A percentile compares a stretch with the other conserved stretches of the same genome.
phyloP scores from a whole-genome alignment of 2,113 vertebrate genomes.

The Ictalurus furcatus region DNA sequence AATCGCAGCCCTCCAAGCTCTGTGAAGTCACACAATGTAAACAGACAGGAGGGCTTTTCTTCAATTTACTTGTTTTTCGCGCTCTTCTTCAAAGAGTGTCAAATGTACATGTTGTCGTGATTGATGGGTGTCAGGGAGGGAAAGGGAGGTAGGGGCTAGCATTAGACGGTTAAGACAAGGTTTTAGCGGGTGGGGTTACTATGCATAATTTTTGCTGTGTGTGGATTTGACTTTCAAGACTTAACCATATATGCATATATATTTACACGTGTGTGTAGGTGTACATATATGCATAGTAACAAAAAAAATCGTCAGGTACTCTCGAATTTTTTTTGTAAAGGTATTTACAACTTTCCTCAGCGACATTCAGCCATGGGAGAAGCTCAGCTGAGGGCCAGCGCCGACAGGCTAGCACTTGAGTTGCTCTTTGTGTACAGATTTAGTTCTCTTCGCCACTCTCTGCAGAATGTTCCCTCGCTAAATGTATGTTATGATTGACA shows the following conservation, averaged over 20 bases:
- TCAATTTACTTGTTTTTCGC: conserved; percentile 62
- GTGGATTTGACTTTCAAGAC: conserved; percentile 74
- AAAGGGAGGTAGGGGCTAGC: conserved; percentile 47
- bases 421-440: conserved; percentile 94
- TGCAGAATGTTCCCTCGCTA: conserved; percentile 98
- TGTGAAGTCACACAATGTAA: conserved; percentile 60
- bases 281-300: conserved; percentile 74
- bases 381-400: conserved; percentile 78
- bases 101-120: conserved; percentile 91
- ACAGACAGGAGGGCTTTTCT: conserved; percentile 65
- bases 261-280: conserved; percentile 66
- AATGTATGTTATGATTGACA: conserved; percentile 99
- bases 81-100: conserved; percentile 83
- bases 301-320: conserved; percentile 95
- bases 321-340: conserved; percentile 82
- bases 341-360: conserved; percentile 97
- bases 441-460: conserved; percentile 74
- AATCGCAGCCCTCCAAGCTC: conserved; percentile 57
- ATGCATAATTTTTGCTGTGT: conserved; percentile 97
- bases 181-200: conserved; percentile 78
- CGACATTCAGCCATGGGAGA: conserved; percentile 84
- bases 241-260: conserved; percentile 74
- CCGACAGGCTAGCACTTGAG: conserved; percentile 92
- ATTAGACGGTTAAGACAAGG: conserved; percentile 53
- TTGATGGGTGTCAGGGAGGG: conserved; percentile 69